Base-by-base conservation (phyloP, 2,113 vertebrate genomes). In the Heterotilapia buettikoferi region DNA sequence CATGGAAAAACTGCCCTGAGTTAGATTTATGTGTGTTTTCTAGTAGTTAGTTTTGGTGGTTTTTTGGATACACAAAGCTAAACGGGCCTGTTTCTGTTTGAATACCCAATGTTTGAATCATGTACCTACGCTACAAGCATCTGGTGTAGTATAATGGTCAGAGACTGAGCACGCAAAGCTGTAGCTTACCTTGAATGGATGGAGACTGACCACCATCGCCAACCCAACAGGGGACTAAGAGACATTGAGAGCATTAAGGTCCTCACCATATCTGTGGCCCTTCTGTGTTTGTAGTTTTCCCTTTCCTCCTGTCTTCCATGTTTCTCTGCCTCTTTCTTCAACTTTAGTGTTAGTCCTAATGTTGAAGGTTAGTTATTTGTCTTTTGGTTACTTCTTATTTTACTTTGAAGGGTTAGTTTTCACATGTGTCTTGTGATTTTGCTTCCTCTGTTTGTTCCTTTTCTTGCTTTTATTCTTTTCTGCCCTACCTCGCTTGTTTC, bases 21-120 rank as follows among this genome's bases (percentile, higher is more conserved):
- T 76, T 76, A 76, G 71, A 47, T 76, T 76, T 2, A 76, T 76
- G 4, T 47, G 45, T 78, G 45, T 31, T 47, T 26, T 45, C 3
- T 50, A 9, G 52, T 29, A 78, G 24, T 12, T 76, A 1, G 9
- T 1, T 78, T 78, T 19, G 19, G 43, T 50, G 0, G 0, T 1
- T 12, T 29, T 47, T 78, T 50, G 71, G 14, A 50, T 19, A 10
- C 73, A 52, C 45, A 78, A 78, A 78, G 73, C 43, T 19, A 78
- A 78, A 78, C 1, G 2, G 6, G 24, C 43, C 71, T 31, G 71
- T 78, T 78, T 78, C 43, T 78, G 26, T 31, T 1, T 78, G 26
- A 31, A 31, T 31, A 31, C 4, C 14, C 16, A 31, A 18, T 78
- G 43, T 26, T 50, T 78, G 24, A 50, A 3, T 78, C 71, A 50